Conservation (phyloP, 2,888 invertebrate species). For the Sialis fuliginosa region DNA sequence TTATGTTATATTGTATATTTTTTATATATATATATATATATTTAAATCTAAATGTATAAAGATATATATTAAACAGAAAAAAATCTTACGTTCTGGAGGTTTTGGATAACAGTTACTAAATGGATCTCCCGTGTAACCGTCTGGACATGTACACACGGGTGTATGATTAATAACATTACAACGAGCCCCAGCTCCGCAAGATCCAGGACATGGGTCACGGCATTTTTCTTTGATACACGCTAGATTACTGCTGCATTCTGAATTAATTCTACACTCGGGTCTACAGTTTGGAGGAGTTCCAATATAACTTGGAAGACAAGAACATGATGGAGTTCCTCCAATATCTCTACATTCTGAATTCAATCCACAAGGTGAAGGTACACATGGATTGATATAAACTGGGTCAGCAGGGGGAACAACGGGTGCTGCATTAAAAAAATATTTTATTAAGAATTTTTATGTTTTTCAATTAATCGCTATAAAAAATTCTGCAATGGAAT, state of each 20-base stretch:
- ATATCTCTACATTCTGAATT: conserved; percentile 26
- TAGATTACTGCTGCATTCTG: conserved; percentile 48
- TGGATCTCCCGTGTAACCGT: conserved; percentile 44
- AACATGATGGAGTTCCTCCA: conserved; percentile 32
- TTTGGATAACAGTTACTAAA: conserved; percentile 27
- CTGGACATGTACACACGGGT: conserved; percentile 52
- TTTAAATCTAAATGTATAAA: not conserved
- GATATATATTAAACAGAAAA: not conserved
- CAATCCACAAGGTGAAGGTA: conserved; percentile 42
- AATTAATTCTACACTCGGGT: conserved; percentile 54
- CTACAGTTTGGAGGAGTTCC: conserved; percentile 30
- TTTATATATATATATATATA: too few relatives aligned
- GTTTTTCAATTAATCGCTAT: conserved; percentile 3
- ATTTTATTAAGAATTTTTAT: not conserved
- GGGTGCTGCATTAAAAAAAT: conserved; percentile 13
- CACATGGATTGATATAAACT: conserved; percentile 35
- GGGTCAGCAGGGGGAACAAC: conserved; percentile 15
- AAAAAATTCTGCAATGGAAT: not conserved
- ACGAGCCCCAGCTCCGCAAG: conserved; percentile 54
- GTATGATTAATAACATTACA: conserved; percentile 61
- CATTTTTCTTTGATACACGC: conserved; percentile 62
- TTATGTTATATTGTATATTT: not conserved
- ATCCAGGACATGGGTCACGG: conserved; percentile 50
- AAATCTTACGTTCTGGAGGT: conserved; percentile 23
- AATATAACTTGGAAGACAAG: conserved; percentile 28